A percentile compares a stretch with the other conserved stretches of the same genome.
These are phyloP conservation scores for Oryzias woworae DNA, from an alignment of 2,113 vertebrate species.

Conservation along the genomic window DNA sequence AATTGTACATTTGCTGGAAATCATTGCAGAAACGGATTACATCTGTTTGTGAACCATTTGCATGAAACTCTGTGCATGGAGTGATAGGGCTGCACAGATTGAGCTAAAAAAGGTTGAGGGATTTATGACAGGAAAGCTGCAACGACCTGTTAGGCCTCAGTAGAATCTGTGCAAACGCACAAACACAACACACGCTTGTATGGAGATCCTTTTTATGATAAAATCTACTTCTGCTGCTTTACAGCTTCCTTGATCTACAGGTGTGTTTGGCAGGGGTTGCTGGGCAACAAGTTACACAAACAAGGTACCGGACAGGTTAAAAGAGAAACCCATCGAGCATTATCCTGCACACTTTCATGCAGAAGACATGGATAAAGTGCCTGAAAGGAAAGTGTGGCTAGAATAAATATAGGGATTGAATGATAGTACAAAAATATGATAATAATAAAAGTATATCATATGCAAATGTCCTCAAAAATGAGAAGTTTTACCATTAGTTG, in stretches of 20 bases:
- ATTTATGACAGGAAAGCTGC: slow-evolving; percentile 18
- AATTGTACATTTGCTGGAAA: no score
- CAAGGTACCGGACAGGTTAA: slow-evolving; percentile 61
- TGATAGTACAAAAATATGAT: no score
- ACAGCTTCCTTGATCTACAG: slow-evolving; percentile 44
- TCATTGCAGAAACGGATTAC: no score
- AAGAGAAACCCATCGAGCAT: slow-evolving; percentile 45
- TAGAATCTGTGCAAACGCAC: slow-evolving; percentile 23
- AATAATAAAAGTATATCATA: no score
- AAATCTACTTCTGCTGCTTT: slow-evolving; percentile 48
- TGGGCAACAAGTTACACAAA: slow-evolving; percentile 66
- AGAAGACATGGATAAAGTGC: not conserved
- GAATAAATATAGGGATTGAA: no score
- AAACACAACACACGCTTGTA: slow-evolving; percentile 15
- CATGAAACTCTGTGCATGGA: no score
- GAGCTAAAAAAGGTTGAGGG: not conserved
- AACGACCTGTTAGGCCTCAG: slow-evolving; percentile 38
- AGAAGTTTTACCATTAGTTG: not conserved
- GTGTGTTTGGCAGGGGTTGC: slow-evolving; percentile 66
- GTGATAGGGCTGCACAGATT: not conserved
- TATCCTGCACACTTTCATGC: slow-evolving; percentile 34
- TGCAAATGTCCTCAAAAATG: no score
- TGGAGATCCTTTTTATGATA: slow-evolving; percentile 30
- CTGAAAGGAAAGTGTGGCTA: no score
- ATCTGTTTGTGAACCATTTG: no score